A percentile compares a stretch with the other conserved stretches of the same genome.
Conservation (phyloP, 2,888 invertebrate genomes). For the Melolontha melolontha region DNA sequence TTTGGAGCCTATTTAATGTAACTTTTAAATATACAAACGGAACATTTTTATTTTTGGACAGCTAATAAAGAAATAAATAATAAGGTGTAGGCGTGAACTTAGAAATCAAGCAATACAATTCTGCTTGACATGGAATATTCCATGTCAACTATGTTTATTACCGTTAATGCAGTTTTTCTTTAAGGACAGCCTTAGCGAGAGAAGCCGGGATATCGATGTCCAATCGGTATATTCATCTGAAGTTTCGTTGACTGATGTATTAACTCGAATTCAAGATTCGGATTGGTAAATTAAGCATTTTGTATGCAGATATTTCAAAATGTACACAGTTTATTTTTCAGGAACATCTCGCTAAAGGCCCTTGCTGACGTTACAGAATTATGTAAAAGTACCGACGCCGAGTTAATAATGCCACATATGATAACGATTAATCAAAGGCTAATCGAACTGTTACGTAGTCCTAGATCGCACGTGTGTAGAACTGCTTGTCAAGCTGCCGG, state of each 20-base stretch:
- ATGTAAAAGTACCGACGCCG: slow-evolving; percentile 54
- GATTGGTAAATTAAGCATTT: slow-evolving; percentile 56
- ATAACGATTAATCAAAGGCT: slow-evolving; percentile 62
- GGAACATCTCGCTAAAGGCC: slow-evolving; percentile 59
- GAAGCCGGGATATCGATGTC: slow-evolving; percentile 31
- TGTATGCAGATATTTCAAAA: slow-evolving; percentile 1
- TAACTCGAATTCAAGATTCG: slow-evolving; percentile 54
- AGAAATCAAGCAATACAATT: too few relatives aligned
- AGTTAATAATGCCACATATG: slow-evolving; percentile 60
- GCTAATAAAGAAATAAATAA: too few relatives aligned
- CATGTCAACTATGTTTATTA: too few relatives aligned
- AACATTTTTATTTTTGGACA: too few relatives aligned
- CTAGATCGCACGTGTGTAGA: slow-evolving; percentile 63
- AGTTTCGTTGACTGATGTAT: slow-evolving; percentile 46
- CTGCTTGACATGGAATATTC: too few relatives aligned
- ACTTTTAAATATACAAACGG: too few relatives aligned
- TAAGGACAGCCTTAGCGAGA: slow-evolving; percentile 42
- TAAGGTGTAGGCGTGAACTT: too few relatives aligned
- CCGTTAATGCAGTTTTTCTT: slow-evolving; percentile 3
- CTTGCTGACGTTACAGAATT: slow-evolving; percentile 62
- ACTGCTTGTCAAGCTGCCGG: slow-evolving; percentile 64
- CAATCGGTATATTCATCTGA: slow-evolving; percentile 43
- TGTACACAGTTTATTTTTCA: slow-evolving; percentile 42
- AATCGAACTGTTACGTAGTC: slow-evolving; percentile 62
- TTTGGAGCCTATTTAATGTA: too few relatives aligned